phyloP scores from a whole-genome alignment of 2,113 vertebrate genomes.

The Aspiorhynchus laticeps region DNA sequence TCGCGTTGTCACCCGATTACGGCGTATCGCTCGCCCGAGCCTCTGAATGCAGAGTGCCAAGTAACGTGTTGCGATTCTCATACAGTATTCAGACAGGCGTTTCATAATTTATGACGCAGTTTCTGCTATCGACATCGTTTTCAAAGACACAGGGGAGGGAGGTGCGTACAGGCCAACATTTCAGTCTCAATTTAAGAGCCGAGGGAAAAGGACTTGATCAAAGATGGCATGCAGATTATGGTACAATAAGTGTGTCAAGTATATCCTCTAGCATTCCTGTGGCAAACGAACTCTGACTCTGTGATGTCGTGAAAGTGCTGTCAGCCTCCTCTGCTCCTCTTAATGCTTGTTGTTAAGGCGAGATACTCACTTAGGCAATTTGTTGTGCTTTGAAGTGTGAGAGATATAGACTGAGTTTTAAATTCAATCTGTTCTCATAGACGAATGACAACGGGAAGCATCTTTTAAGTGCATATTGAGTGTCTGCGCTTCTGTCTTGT shows the following conservation, averaged over 20 bases:
- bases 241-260: slow-evolving; percentile 42
- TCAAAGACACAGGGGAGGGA: background rate
- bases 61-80: slow-evolving; percentile 8
- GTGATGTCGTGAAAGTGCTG: slow-evolving; percentile 41
- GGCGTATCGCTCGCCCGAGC: background rate
- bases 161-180: background rate
- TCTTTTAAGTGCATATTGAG: background rate
- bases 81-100: slow-evolving; percentile 29
- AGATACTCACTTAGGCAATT: slow-evolving; percentile 31
- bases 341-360: slow-evolving; percentile 3
- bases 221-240: slow-evolving; percentile 29
- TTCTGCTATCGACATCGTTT: slow-evolving; percentile 16
- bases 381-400: slow-evolving; percentile 29
- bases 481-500: background rate
- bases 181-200: slow-evolving; percentile 21
- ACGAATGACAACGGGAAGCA: background rate
- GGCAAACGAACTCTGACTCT: slow-evolving; percentile 30
- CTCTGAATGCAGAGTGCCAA: background rate
- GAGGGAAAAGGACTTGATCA: slow-evolving; percentile 29
- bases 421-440: slow-evolving; percentile 10
- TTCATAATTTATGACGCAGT: slow-evolving; percentile 34
- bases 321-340: slow-evolving; percentile 20
- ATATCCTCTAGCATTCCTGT: slow-evolving; percentile 8
- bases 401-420: slow-evolving; percentile 18
- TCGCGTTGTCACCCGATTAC: background rate